Evolutionary conservation across 2,888 invertebrate genomes (phyloP), one percentile per base, ranked within the genome.

Genomic region (Sphaerophoria taeniata): DNA sequence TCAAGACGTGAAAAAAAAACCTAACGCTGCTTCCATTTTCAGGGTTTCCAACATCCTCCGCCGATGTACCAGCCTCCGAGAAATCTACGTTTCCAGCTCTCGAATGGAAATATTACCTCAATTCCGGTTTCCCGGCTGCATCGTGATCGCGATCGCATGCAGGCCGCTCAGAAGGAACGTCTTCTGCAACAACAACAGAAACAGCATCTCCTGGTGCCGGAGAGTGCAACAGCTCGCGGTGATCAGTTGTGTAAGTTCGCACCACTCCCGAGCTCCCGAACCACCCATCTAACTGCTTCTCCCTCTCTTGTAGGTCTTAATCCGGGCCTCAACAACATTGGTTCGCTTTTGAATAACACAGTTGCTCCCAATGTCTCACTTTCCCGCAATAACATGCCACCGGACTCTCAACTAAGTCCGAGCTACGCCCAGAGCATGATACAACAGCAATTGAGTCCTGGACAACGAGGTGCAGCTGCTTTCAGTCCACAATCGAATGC

Each of bases 361-460:
- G 92, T 92, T 72, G 97, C 97, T 87, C 97, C 97, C 73, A 98
- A 98, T 92, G 98, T 98, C 71, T 95, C 98, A 83, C 93, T 98
- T 87, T 96, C 96, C 91, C 93, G 95, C 82, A 94, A 95, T 51
- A 94, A 95, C 88, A 92, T 94, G 88, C 93, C 93, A 12, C 93
- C 94, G 80, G 93, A 94, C 87, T 93, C 94, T 63, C 92, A 95
- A 90, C 93, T 95, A 87, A 95, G 95, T 88, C 95, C 95, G 49
- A 93, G 93, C 89, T 94, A 94, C 90, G 92, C 93, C 88, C 91
- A 91, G 87, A 91, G 90, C 34, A 89, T 93, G 88, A 89, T 93
- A 88, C 92, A 92, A 87, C 92, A 92, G 78, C 92, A 92, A 79
- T 88, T 92, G 56, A 92, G 92, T 87, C 92, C 92, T 3, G 90